Percentiles rank a stretch among this genome's conserved stretches.
These are phyloP conservation scores for Lepidurus couesii DNA, from an alignment of 1,140 invertebrate genomes.

Conservation along the genomic window DNA sequence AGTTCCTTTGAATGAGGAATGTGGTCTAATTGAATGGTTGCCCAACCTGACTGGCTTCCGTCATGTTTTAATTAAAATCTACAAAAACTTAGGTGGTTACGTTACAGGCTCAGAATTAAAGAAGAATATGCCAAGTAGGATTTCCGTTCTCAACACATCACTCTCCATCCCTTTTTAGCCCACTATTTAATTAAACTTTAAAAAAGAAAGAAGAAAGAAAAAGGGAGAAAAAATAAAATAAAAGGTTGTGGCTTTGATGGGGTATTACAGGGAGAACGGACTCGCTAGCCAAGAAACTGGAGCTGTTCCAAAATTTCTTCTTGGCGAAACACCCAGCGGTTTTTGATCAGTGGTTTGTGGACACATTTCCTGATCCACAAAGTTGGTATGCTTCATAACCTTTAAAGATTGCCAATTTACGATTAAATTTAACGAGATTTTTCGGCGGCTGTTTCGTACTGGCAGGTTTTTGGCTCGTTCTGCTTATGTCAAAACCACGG, in stretches of 20 bases:
- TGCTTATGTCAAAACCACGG: slow-evolving; percentile 80
- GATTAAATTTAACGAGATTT: background rate
- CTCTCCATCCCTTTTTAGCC: background rate
- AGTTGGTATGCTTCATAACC: slow-evolving; percentile 58
- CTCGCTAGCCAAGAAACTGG: slow-evolving; percentile 60
- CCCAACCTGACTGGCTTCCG: slow-evolving; percentile 76
- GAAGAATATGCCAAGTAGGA: slow-evolving; percentile 50
- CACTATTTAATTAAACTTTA: slow-evolving; percentile 23
- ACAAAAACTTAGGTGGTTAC: slow-evolving; percentile 59
- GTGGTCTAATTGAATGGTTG: slow-evolving; percentile 94
- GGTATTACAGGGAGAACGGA: slow-evolving; percentile 50
- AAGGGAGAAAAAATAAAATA: slow-evolving; percentile 24
- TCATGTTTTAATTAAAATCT: slow-evolving; percentile 60
- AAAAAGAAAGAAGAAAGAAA: too few relatives aligned
- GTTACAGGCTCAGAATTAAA: slow-evolving; percentile 54
- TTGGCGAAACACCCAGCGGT: slow-evolving; percentile 67
- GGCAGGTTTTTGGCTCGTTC: slow-evolving; percentile 71
- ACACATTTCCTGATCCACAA: slow-evolving; percentile 81
- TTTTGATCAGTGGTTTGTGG: slow-evolving; percentile 83
- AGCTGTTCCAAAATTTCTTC: slow-evolving; percentile 65
- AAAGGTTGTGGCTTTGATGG: slow-evolving; percentile 31
- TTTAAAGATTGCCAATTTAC: background rate
- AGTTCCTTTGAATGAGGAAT: slow-evolving; percentile 86
- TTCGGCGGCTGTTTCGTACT: slow-evolving; percentile 39
- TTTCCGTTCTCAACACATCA: background rate